Base-by-base conservation (phyloP, 2,797 vertebrate species). In the Setipinna tenuifilis region DNA sequence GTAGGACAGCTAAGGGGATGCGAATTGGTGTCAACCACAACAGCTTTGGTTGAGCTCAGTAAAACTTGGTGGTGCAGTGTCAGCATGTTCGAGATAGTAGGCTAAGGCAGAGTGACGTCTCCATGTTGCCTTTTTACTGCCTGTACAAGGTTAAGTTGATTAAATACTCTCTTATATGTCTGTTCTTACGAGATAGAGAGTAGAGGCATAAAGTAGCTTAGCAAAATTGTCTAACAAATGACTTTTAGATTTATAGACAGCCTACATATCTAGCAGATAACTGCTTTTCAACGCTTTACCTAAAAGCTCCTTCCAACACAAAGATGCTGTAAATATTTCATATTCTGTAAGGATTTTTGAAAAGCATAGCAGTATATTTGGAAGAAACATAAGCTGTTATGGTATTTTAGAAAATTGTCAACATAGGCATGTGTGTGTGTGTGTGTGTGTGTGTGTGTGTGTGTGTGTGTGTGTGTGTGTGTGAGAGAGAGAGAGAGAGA, bases 11-110 rank as follows among this genome's bases (percentile, higher is more conserved):
- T 75, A 35, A 44, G 31, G 31, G 19, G 0, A 2, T 44, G 35
- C 19, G 71, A 78, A 21, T 78, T 9, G 28, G 31, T 71, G 68
- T 71, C 68, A 71, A 68, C 62, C 62, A 68, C 62, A 28, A 35
- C 31, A 31, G 28, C 10, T 71, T 78, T 44, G 31, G 2, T 41
- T 78, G 16, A 78, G 71, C 31, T 78, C 71, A 78, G 71, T 44
- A 21, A 78, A 44, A 19, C 41, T 78, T 78, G 71, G 14, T 19
- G 68, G 17, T 78, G 35, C 7, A 35, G 31, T 41, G 35, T 44
- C 71, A 44, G 71, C 35, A 78, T 41, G 35, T 44, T 31, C 4
- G 12, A 71, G 23, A 28, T n/a, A 62, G 1, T 16, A 31, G 16
- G 19, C n/a, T n/a, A n/a, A 78, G 41, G 31, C 25, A 71, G 28